Evolutionary conservation across 2,888 invertebrate species (phyloP), one percentile per base, ranked within the genome.

Genomic region (Brachyopa scutellaris): DNA sequence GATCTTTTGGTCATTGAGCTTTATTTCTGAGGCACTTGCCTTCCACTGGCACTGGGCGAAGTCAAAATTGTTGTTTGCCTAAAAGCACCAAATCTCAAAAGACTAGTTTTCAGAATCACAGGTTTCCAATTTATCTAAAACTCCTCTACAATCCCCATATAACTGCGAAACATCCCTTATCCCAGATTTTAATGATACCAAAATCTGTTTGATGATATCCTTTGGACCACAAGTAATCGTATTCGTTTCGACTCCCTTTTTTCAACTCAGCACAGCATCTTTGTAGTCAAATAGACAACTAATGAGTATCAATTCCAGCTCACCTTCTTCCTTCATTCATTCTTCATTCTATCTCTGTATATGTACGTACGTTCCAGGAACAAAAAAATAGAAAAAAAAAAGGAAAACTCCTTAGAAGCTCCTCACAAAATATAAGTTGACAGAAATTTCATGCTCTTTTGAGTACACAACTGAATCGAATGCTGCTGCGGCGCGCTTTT

Each of bases 371-470:
- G 26, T n/a, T 55, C 7, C 4, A 8, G 8, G 13, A 7, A 13
- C 31, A 15, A 59, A 67, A 29, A 11, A n/a, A n/a, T n/a, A n/a
- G n/a, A n/a, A 19, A 45, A 33, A 7, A 23, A 29, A 38, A 36
- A 36, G 17, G 40, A 21, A 19, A 49, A 40, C 4, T 38, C 11
- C 45, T 36, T 23, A 13, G 21, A 45, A 17, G 19, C 13, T 38
- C 21, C 67, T 53, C 33, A 19, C 33, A 29, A 76, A 66, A 83
- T 72, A 67, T 62, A 62, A 83, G 66, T 83, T 83, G 83, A 83
- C 78, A 78, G 78, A 78, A 83, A 78, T 83, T 73, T 83, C 78
- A 83, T 83, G 83, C 83, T 73, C 83, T 78, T 73, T 83, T 83
- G 83, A 83, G 47, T 78, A 62, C 15, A 62, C 70, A 77, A 77